Evolutionary conservation across 2,113 vertebrate genomes (phyloP).

Genomic region (Actenoides hombroni): DNA sequence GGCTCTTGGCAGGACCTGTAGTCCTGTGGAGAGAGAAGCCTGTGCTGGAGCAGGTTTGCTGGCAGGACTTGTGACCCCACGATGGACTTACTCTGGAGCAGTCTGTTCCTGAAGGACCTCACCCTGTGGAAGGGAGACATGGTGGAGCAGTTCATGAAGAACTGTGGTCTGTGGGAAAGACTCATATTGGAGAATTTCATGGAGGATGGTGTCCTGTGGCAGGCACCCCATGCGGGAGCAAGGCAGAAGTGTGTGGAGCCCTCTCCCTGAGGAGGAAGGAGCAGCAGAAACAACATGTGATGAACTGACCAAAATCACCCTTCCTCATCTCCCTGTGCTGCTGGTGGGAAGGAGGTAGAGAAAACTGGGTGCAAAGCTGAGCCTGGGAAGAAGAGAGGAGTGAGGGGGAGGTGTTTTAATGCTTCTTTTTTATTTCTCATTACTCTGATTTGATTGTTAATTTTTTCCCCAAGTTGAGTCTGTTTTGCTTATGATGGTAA

Average conservation of each 20-base stretch:
- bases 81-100: not conserved
- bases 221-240: rapidly evolving
- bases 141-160: not conserved
- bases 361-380: not conserved
- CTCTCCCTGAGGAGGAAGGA: not conserved
- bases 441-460: not conserved
- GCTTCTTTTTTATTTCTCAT: not conserved
- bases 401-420: not conserved
- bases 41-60: not conserved
- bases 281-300: not conserved
- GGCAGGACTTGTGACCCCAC: not conserved
- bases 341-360: not conserved
- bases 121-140: not conserved
- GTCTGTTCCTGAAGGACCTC: not conserved
- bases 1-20: not conserved
- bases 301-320: not conserved
- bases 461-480: not conserved
- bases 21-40: not conserved
- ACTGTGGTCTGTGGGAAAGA: not conserved
- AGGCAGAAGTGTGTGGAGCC: not conserved
- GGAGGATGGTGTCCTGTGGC: not conserved
- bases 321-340: not conserved
- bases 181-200: rapidly evolving
- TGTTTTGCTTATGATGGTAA: not conserved
- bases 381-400: not conserved